phyloP scores from a whole-genome alignment of 2,888 invertebrate genomes.

The Uropetala carovei region DNA sequence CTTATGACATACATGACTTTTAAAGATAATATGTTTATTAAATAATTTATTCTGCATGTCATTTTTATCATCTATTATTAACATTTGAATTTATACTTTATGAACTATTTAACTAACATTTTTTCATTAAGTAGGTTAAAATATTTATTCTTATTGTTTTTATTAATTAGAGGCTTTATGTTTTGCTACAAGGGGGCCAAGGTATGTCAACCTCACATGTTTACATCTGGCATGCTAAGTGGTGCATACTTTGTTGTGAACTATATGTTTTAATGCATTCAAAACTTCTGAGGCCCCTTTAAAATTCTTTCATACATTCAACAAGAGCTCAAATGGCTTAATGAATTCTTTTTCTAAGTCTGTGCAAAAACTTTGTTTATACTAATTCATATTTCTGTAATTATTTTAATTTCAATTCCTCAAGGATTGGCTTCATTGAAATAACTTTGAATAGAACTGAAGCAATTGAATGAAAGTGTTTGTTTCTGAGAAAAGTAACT shows the following conservation, averaged over 20 bases:
- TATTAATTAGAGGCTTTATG: constrained; percentile 68
- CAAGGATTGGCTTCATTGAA: too few species aligned
- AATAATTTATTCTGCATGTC: constrained; percentile 49
- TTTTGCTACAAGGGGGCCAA: constrained; percentile 79
- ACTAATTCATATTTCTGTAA: not conserved
- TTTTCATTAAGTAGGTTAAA: constrained; percentile 62
- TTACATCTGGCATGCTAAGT: constrained; percentile 41
- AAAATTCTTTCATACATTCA: not conserved
- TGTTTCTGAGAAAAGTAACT: not conserved
- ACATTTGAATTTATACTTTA: not conserved
- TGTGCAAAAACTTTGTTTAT: not conserved
- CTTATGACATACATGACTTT: constrained; percentile 23
- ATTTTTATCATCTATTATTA: constrained; percentile 18
- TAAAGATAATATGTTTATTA: not conserved
- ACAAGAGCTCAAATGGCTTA: not conserved
- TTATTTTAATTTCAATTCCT: too few species aligned
- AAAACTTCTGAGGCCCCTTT: constrained; percentile 23
- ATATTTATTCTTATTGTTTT: constrained; percentile 68
- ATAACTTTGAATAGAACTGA: too few species aligned
- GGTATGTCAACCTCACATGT: constrained; percentile 76
- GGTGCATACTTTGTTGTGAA: not conserved
- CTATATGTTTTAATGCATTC: not conserved
- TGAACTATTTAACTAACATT: constrained; percentile 7
- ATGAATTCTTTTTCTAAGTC: not conserved
- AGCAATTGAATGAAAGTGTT: too few species aligned